Evolutionary conservation across 2,113 vertebrate species (phyloP).

Genomic region (Zeus faber): DNA sequence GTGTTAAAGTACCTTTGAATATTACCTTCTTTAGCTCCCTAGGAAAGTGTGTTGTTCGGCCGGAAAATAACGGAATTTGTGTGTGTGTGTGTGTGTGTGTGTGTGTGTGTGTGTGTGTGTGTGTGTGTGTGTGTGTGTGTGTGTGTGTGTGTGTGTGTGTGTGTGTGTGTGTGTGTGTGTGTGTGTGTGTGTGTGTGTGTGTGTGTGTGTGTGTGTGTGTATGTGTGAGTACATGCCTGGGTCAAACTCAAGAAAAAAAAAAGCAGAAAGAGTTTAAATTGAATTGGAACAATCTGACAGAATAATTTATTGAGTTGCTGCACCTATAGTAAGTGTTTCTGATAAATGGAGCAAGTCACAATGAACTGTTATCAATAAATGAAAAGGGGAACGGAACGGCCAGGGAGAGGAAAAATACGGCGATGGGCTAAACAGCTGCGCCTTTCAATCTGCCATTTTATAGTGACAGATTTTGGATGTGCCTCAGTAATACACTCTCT

Average conservation of each 20-base stretch:
- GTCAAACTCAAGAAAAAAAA: background rate
- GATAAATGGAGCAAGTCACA: background rate
- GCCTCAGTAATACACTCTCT: background rate
- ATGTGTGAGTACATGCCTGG: background rate
- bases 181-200: background rate
- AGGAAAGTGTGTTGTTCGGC: conserved; percentile 38
- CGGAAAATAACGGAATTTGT: background rate
- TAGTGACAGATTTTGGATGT: too few species aligned
- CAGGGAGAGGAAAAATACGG: too few species aligned
- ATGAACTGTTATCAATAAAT: background rate
- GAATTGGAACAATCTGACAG: too few species aligned
- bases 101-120: background rate
- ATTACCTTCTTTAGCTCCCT: conserved; percentile 44
- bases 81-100: background rate
- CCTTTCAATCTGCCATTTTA: too few species aligned
- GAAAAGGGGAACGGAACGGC: too few species aligned
- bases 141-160: background rate
- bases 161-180: background rate
- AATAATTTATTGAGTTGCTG: background rate
- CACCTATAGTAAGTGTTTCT: background rate
- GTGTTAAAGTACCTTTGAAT: conserved; percentile 47
- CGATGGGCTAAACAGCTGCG: background rate
- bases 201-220: background rate
- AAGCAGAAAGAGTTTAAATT: too few species aligned
- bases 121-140: background rate